These are phyloP conservation scores for Tetraodon nigroviridis DNA, from an alignment of 2,113 vertebrate species.

Conservation along the genomic window DNA sequence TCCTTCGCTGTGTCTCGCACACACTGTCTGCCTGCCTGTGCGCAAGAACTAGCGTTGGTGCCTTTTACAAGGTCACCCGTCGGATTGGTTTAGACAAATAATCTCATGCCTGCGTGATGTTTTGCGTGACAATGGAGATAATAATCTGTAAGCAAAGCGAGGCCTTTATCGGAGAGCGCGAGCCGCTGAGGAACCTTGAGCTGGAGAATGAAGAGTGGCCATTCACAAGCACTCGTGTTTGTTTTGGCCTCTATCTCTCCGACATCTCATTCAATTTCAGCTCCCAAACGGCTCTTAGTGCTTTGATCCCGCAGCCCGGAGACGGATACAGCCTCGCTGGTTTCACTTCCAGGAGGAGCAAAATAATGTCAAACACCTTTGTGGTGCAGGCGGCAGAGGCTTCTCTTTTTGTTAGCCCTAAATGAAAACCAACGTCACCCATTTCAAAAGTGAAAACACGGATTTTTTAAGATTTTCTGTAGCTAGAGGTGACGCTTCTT, in stretches of 20 bases:
- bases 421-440: too few species aligned
- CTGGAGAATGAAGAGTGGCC: slow-evolving; percentile 33
- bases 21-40: neutral
- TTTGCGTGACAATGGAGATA: slow-evolving; percentile 25
- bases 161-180: slow-evolving; percentile 37
- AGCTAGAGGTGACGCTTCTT: too few species aligned
- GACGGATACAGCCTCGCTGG: slow-evolving; percentile 46
- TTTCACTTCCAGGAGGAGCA: slow-evolving; percentile 35
- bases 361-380: slow-evolving; percentile 24
- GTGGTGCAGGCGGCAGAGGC: slow-evolving; percentile 12
- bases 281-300: slow-evolving; percentile 54
- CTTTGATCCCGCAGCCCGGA: slow-evolving; percentile 53
- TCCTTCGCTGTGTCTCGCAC: neutral
- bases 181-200: slow-evolving; percentile 56
- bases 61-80: neutral
- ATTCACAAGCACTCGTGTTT: slow-evolving; percentile 50
- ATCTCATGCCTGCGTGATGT: neutral
- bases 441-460: too few species aligned
- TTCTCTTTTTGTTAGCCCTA: too few species aligned
- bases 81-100: slow-evolving; percentile 14
- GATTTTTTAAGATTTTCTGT: too few species aligned
- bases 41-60: neutral
- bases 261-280: slow-evolving; percentile 53
- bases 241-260: slow-evolving; percentile 48
- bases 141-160: slow-evolving; percentile 34